Evolutionary conservation across 2,113 vertebrate genomes (phyloP), one percentile per base, ranked within the genome.

Genomic region (Amblyopsis rosae): DNA sequence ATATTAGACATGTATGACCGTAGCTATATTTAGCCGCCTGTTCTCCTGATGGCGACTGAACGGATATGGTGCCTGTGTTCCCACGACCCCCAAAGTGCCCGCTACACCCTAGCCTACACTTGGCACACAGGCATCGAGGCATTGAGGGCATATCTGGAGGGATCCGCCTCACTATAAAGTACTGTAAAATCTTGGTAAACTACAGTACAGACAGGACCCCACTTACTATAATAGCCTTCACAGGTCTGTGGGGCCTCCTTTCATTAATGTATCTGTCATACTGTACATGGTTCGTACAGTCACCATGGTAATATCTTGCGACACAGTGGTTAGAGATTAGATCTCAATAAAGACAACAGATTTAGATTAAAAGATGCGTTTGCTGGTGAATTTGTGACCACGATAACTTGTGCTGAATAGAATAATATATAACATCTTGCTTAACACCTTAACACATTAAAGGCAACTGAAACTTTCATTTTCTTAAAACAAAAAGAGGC

Each of bases 21-120:
- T 65, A 60, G 75, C 91, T 95, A 95, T 92, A 93, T 95, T 93
- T 95, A 94, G 92, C 83, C 62, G 54, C 63, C 73, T 89, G 86
- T 87, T 88, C 89, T 93, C 83, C 86, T 88, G 91, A 88, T 89
- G 86, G 79, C 91, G 90, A 90, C 89, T 90, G 88, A 92, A 89
- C 92, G 90, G 93, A 95, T 93, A 92, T 81, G 49, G 85, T 64
- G 72, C 85, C 87, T 80, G 59, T n/a, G 90, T 95, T 96, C 95
- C 93, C 95, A 96, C 90, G 94, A 92, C 90, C 93, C 86, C 35
- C 56, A 51, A 76, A 90, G 84, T 87, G 84, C 88, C 86, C 88
- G 54, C 66, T 26, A 75, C 80, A 86, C 78, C 77, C 69, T 61
- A 53, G 73, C 83, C 80, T 91, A 87, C 90, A 81, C 90, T 86